Base-by-base conservation (phyloP, 2,113 vertebrate genomes). In the Gavialis gangeticus region DNA sequence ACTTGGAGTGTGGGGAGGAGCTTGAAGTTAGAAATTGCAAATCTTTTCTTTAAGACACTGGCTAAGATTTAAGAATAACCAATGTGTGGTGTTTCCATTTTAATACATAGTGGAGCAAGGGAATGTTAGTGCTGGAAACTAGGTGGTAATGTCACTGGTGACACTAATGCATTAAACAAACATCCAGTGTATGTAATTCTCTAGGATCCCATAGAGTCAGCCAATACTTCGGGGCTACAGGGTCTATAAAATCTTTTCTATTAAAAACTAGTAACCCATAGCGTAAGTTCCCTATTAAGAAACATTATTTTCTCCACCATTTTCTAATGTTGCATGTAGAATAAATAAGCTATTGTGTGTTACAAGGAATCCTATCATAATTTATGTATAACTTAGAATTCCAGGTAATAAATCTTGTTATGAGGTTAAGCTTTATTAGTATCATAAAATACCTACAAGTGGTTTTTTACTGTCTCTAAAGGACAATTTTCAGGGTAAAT, bases 191-290 rank as follows among this genome's bases (percentile, higher is more conserved):
- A 46, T 46, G 34, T 22, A 46, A 34, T 73, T 73, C 69, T 25
- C 6, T 73, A 73, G 34, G 69, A 73, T 21, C 34, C 22, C 21
- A 30, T 73, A 46, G 12, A 73, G 46, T 46, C 46, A 46, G 46
- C 46, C 46, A 46, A 9, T 46, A 46, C 57, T 8, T 59, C 2
- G 8, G 75, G 6, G 30, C 76, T 37, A 55, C 59, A 37, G 37
- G 69, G 34, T 37, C 24, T 3, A 0, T 22, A 9, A 5, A 0
- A 12, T n/a, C 85, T 64, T 24, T n/a, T 69, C 60, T 77, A 27
- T 16, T 64, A n/a, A 22, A 63, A 67, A n/a, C 0, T 0, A 22
- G 22, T 22, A 59, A 46, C 19, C 19, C 63, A 1, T 34, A 27
- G 12, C 19, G n/a, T 15, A 25, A 17, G 27, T 59, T 73, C 63